Conservation (phyloP, 1,140 invertebrate species). For the Camponotus vicinus region DNA sequence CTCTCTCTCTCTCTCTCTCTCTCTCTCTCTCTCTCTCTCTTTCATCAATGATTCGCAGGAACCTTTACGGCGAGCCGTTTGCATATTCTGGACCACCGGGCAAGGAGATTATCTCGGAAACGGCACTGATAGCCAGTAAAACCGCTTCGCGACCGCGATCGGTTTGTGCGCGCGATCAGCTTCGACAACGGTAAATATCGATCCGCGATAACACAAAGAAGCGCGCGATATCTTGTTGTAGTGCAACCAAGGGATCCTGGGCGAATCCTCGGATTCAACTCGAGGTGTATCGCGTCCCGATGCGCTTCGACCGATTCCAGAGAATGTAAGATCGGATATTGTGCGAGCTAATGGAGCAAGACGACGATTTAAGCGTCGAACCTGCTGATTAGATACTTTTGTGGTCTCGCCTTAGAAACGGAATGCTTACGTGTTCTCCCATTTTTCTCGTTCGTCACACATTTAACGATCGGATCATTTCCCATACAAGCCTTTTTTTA, state of each 20-base stretch:
- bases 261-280: constrained; percentile 9
- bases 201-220: constrained; percentile 47
- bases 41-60: constrained; percentile 25
- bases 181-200: constrained; percentile 74
- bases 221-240: constrained; percentile 41
- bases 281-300: background rate
- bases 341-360: constrained; percentile 25
- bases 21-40: constrained; percentile 20
- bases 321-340: constrained; percentile 29
- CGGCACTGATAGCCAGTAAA: constrained; percentile 64
- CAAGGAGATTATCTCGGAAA: constrained; percentile 71
- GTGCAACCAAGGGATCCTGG: background rate
- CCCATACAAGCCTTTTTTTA: background rate
- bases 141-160: constrained; percentile 45
- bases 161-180: constrained; percentile 44
- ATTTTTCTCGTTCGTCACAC: background rate
- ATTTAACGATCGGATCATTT: background rate
- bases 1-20: constrained; percentile 19
- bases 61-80: constrained; percentile 56
- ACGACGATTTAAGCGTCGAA: constrained; percentile 30
- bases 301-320: background rate
- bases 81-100: constrained; percentile 74
- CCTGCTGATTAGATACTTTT: constrained; percentile 23
- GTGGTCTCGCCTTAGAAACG: background rate
- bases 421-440: background rate